Conservation (phyloP, 2,113 vertebrate species). For the Nothocercus julius region DNA sequence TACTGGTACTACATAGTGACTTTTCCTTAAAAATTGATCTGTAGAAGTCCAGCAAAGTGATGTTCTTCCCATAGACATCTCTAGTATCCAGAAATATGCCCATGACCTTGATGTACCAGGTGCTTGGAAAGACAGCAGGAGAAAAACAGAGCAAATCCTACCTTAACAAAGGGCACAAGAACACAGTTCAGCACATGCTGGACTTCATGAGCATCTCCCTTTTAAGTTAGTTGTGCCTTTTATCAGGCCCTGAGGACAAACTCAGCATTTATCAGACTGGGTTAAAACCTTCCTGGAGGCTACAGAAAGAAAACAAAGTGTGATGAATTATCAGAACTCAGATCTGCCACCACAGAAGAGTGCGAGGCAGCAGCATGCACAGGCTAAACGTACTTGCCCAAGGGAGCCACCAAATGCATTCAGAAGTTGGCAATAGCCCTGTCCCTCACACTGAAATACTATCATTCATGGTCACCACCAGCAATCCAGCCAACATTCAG, state of each 20-base stretch:
- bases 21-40: not conserved
- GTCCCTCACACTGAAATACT: rapidly evolving
- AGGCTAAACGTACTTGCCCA: not conserved
- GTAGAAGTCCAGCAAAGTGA: not conserved
- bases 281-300: not conserved
- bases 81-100: not conserved
- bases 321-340: not conserved
- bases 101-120: not conserved
- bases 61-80: not conserved
- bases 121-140: not conserved
- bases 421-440: not conserved
- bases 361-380: not conserved
- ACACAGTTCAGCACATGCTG: not conserved
- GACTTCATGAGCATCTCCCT: not conserved
- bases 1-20: not conserved
- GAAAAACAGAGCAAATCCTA: not conserved
- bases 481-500: not conserved
- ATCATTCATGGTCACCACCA: not conserved
- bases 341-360: not conserved
- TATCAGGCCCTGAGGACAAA: not conserved
- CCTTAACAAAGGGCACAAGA: not conserved
- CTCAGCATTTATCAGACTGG: not conserved
- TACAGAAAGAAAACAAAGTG: not conserved
- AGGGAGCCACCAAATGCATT: not conserved
- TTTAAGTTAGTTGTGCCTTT: not conserved